These are phyloP conservation scores for Ephialtes manifestator DNA, from an alignment of 2,888 invertebrate genomes.

Conservation along the genomic window DNA sequence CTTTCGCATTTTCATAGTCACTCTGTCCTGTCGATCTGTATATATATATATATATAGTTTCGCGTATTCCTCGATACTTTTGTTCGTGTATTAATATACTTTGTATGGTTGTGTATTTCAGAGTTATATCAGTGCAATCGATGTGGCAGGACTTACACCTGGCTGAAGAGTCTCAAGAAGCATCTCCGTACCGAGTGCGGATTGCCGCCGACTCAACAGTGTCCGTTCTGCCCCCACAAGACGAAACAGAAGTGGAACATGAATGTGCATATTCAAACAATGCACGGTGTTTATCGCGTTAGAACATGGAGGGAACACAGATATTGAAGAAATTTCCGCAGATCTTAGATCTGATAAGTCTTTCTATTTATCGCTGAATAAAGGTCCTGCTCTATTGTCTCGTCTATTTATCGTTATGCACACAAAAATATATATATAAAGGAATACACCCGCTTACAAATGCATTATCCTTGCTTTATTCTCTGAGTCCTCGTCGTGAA, in stretches of 20 bases:
- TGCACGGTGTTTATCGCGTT: constrained; percentile 41
- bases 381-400: constrained; percentile 25
- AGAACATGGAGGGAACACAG: constrained; percentile 1
- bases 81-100: constrained; percentile 17
- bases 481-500: constrained; percentile 11
- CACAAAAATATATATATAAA: neutral
- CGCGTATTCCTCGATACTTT: neutral
- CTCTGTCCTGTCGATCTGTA: constrained; percentile 14
- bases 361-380: constrained; percentile 38
- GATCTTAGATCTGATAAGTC: neutral
- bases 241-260: constrained; percentile 79
- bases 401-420: constrained; percentile 4
- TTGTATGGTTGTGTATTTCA: constrained; percentile 56
- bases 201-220: constrained; percentile 86
- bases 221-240: constrained; percentile 85
- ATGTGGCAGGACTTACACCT: constrained; percentile 87
- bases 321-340: constrained; percentile 49
- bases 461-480: constrained; percentile 26
- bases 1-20: neutral
- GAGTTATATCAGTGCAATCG: constrained; percentile 57
- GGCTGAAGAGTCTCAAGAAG: constrained; percentile 87
- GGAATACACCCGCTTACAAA: constrained; percentile 29
- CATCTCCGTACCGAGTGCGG: constrained; percentile 87
- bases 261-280: constrained; percentile 82
- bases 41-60: neutral